phyloP scores from a whole-genome alignment of 2,797 vertebrate species.

The Molossus molossus region DNA sequence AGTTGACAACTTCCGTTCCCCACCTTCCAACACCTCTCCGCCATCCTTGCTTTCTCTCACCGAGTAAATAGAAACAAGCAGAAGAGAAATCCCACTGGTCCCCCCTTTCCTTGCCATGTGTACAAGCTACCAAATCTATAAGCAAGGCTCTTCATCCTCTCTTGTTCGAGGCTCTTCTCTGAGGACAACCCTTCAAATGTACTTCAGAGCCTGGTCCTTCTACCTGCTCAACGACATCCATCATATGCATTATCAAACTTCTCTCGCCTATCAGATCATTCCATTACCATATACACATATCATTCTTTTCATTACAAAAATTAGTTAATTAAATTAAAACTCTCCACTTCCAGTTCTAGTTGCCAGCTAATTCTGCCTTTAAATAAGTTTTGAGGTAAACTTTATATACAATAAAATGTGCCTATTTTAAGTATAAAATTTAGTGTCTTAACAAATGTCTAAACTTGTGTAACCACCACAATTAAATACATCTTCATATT shows the following conservation, averaged over 20 bases:
- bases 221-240: neutral
- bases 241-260: neutral
- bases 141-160: neutral
- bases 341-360: neutral
- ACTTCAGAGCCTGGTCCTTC: neutral
- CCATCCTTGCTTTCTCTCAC: neutral
- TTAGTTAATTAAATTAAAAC: neutral
- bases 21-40: neutral
- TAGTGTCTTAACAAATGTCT: neutral
- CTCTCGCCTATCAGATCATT: neutral
- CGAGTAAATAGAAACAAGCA: neutral
- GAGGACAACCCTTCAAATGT: neutral
- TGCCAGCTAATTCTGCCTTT: neutral
- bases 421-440: neutral
- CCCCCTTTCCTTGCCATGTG: neutral
- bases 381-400: neutral
- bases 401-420: neutral
- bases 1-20: neutral
- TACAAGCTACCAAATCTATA: neutral
- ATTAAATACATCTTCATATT: neutral
- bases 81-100: neutral
- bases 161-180: neutral
- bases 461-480: neutral
- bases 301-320: neutral
- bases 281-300: neutral